Evolutionary conservation across 2,888 invertebrate genomes (phyloP).

Genomic region (Drosophila hamatofila): DNA sequence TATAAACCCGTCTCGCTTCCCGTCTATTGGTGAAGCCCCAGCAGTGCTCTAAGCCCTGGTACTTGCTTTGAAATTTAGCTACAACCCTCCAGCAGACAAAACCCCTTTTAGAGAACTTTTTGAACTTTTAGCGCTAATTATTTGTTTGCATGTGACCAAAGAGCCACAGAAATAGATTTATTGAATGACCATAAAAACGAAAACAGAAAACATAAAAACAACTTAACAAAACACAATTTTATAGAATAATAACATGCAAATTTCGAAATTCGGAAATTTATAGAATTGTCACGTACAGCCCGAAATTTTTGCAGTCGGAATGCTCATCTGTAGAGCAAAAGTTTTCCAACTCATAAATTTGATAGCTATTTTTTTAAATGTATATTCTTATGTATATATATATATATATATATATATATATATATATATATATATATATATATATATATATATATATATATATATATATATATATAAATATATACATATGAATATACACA

Average conservation of each 20-base stretch:
- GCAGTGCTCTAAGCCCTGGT: constrained; percentile 36
- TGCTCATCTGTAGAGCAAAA: constrained; percentile 39
- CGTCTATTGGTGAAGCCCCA: constrained; percentile 34
- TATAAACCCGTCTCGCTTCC: neutral
- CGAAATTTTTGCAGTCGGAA: constrained; percentile 24
- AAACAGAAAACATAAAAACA: constrained; percentile 7
- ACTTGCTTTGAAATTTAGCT: constrained; percentile 9
- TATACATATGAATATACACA: constrained; percentile 13
- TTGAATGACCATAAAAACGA: constrained; percentile 59
- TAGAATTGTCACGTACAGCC: constrained; percentile 41
- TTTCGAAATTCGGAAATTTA: constrained; percentile 32
- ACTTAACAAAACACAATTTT: constrained; percentile 11
- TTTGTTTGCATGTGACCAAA: constrained; percentile 68
- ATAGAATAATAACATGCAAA: constrained; percentile 23
- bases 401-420: neutral
- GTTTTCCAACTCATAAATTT: constrained; percentile 44
- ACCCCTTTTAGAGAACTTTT: constrained; percentile 26
- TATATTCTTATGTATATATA: neutral
- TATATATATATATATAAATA: neutral
- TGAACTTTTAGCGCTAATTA: constrained; percentile 54
- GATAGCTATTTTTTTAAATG: neutral
- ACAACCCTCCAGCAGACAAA: constrained; percentile 21
- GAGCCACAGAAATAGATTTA: constrained; percentile 53
- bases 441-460: neutral
- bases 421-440: constrained; percentile 17